These are phyloP conservation scores for Mormyrus iriodes DNA, from an alignment of 2,113 vertebrate species.

Conservation along the genomic window DNA sequence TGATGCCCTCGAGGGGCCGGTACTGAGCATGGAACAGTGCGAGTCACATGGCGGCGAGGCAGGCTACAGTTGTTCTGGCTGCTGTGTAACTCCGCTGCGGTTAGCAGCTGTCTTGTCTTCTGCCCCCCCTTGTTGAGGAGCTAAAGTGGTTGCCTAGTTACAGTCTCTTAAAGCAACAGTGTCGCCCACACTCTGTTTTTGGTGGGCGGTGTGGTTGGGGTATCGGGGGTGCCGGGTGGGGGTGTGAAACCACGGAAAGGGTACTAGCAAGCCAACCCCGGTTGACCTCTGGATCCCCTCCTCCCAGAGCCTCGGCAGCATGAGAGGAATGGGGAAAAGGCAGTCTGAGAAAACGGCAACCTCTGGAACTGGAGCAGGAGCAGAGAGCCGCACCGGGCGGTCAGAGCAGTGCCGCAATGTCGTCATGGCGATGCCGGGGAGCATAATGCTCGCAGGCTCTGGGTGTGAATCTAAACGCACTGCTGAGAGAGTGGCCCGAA, in stretches of 20 bases:
- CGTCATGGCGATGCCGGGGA: background rate
- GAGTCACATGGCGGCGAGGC: background rate
- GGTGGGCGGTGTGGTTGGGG: background rate
- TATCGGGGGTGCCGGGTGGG: background rate
- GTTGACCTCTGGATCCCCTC: background rate
- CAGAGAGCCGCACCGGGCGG: background rate
- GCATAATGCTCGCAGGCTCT: background rate
- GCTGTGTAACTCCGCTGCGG: background rate
- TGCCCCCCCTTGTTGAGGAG: background rate
- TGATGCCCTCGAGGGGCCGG: background rate
- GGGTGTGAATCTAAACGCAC: background rate
- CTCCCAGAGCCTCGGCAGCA: background rate
- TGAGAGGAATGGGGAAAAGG: background rate
- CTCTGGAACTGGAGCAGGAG: background rate
- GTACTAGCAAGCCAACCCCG: background rate
- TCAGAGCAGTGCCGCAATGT: background rate
- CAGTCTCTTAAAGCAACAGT: conserved; percentile 1
- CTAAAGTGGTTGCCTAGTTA: conserved; percentile 18
- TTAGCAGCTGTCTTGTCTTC: background rate
- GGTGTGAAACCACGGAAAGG: background rate
- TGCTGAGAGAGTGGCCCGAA: background rate
- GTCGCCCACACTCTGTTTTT: background rate
- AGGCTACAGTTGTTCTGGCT: background rate
- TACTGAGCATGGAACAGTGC: background rate
- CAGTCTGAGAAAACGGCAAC: background rate